A percentile compares a stretch with the other conserved stretches of the same genome.
Evolutionary conservation across 2,888 invertebrate species (phyloP).

Genomic region (Malthinus seriepunctatus): DNA sequence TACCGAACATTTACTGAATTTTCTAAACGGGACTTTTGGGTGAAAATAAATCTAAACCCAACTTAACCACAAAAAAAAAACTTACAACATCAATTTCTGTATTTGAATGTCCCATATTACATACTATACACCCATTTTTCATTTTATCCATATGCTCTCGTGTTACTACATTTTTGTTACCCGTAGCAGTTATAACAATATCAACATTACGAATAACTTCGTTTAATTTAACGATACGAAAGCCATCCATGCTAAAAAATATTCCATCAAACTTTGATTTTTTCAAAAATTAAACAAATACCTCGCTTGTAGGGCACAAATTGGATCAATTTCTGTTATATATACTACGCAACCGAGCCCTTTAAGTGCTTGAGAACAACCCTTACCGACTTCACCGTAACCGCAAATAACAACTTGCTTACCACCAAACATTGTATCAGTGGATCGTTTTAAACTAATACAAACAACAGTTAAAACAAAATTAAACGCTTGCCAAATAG

Average conservation of each 20-base stretch:
- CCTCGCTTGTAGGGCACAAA: constrained; percentile 95
- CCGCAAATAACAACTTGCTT: constrained; percentile 96
- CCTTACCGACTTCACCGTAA: constrained; percentile 97
- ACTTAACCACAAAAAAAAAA: too few species aligned
- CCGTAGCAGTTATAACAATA: constrained; percentile 96
- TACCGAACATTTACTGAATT: too few species aligned
- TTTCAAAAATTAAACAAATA: constrained; percentile 45
- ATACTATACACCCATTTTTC: constrained; percentile 94
- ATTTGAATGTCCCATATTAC: constrained; percentile 98
- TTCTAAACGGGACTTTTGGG: too few species aligned
- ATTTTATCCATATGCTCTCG: constrained; percentile 95
- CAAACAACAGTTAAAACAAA: constrained; percentile 5
- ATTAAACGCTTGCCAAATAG: not conserved
- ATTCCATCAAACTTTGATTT: constrained; percentile 11
- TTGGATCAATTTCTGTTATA: constrained; percentile 95
- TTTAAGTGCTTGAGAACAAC: constrained; percentile 93
- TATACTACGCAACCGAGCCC: constrained; percentile 93
- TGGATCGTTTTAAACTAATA: constrained; percentile 73
- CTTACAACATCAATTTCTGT: constrained; percentile 92
- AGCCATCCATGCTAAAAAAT: constrained; percentile 88
- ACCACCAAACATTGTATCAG: constrained; percentile 97
- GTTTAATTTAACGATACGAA: constrained; percentile 90
- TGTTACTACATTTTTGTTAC: constrained; percentile 95
- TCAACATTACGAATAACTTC: constrained; percentile 93
- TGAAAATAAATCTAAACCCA: too few species aligned